phyloP scores from a whole-genome alignment of 2,113 vertebrate species.

The Phaethornis superciliosus region DNA sequence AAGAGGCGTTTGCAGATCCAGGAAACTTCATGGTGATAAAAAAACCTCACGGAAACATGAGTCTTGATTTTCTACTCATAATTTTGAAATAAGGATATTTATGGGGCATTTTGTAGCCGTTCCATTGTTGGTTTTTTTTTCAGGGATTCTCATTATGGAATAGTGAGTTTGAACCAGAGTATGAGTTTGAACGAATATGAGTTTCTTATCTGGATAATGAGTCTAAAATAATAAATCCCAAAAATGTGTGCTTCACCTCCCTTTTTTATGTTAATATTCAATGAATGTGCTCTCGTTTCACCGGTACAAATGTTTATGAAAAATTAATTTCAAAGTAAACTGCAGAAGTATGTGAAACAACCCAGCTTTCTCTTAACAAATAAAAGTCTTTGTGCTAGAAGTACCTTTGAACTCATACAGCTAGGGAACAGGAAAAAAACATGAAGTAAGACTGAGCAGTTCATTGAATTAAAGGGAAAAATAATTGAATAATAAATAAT shows the following conservation, averaged over 20 bases:
- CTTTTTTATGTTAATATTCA: neutral
- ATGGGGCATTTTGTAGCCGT: neutral
- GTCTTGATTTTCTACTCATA: neutral
- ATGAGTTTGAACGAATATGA: neutral
- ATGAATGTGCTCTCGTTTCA: neutral
- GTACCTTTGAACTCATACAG: neutral
- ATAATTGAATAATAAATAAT: constrained; percentile 44
- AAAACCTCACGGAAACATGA: neutral
- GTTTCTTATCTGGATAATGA: neutral
- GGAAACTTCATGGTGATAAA: neutral
- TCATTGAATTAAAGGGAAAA: neutral
- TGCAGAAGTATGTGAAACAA: neutral
- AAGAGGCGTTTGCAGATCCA: neutral
- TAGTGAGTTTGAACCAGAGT: neutral
- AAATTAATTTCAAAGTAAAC: constrained; percentile 46
- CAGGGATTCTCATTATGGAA: neutral
- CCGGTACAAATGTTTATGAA: constrained; percentile 18
- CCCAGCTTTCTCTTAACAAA: neutral
- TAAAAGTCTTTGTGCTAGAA: neutral
- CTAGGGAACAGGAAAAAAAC: neutral
- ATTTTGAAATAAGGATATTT: constrained; percentile 9
- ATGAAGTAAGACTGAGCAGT: neutral
- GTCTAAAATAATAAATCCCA: neutral
- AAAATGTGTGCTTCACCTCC: neutral
- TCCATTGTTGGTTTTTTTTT: neutral